Conservation (phyloP, 2,888 invertebrate species). For the Ditula angustiorana region DNA sequence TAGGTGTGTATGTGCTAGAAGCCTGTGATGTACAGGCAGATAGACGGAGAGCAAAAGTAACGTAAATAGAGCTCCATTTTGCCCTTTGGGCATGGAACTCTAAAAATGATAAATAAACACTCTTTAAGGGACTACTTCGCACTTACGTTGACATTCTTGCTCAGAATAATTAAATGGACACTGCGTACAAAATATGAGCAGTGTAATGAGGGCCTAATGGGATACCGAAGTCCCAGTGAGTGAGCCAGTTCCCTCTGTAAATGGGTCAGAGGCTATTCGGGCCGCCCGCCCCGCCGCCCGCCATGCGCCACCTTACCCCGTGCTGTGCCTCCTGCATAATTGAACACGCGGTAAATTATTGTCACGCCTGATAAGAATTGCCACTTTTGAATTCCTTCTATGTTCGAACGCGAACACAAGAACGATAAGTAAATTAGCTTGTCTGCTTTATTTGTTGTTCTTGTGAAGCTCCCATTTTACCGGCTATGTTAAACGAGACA, state of each 20-base stretch:
- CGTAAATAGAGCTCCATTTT: no score
- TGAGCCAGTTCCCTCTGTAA: constrained; percentile 70
- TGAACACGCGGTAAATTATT: constrained; percentile 81
- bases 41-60: no score
- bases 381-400: constrained; percentile 56
- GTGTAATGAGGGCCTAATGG: constrained; percentile 45
- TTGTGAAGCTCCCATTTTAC: constrained; percentile 19
- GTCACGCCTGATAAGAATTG: constrained; percentile 69
- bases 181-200: constrained; percentile 50
- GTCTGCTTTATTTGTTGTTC: constrained; percentile 12
- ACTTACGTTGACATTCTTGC: constrained; percentile 17
- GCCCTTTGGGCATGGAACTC: no score
- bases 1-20: no score
- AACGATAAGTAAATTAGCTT: constrained; percentile 20
- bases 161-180: constrained; percentile 30
- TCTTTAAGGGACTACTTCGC: neutral
- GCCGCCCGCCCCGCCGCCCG: constrained; percentile 56
- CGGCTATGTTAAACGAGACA: constrained; percentile 17
- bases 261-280: constrained; percentile 82
- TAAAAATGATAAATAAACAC: no score
- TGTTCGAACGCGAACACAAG: constrained; percentile 18
- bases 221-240: constrained; percentile 61
- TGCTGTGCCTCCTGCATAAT: constrained; percentile 80
- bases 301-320: constrained; percentile 54
- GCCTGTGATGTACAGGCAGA: no score